These are phyloP conservation scores for Rhinogobio ventralis DNA, from an alignment of 2,797 vertebrate genomes.

Conservation along the genomic window DNA sequence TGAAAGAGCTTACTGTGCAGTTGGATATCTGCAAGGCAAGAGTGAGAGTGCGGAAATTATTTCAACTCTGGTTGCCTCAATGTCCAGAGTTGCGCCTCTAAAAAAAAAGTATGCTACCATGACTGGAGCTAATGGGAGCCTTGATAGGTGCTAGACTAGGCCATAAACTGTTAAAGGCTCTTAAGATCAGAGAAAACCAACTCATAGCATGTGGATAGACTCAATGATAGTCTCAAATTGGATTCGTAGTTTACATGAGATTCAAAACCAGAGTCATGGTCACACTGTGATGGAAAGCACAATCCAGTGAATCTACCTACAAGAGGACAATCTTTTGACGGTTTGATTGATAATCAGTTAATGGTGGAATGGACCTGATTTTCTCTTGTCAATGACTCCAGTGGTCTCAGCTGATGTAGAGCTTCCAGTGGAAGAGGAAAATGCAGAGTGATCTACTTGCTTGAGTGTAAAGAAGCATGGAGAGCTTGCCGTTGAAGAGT, in stretches of 20 bases:
- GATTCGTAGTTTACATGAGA: background rate
- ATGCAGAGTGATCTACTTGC: too few relatives aligned
- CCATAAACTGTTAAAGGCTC: background rate
- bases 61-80: background rate
- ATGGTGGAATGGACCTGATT: background rate
- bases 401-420: background rate
- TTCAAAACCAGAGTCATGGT: background rate
- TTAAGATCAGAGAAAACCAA: background rate
- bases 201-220: background rate
- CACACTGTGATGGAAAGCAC: background rate
- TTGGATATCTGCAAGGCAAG: background rate
- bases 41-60: background rate
- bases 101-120: accelerated
- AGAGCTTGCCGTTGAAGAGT: background rate
- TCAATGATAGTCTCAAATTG: background rate
- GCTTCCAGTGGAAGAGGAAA: background rate
- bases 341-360: background rate
- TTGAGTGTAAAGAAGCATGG: background rate
- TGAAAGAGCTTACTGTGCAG: constrained; percentile 8
- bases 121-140: background rate
- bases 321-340: background rate
- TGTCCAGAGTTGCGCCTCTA: background rate
- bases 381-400: background rate
- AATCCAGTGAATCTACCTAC: background rate
- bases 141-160: background rate